These are phyloP conservation scores for Penaeus indicus DNA, from an alignment of 1,140 invertebrate genomes.

Conservation along the genomic window DNA sequence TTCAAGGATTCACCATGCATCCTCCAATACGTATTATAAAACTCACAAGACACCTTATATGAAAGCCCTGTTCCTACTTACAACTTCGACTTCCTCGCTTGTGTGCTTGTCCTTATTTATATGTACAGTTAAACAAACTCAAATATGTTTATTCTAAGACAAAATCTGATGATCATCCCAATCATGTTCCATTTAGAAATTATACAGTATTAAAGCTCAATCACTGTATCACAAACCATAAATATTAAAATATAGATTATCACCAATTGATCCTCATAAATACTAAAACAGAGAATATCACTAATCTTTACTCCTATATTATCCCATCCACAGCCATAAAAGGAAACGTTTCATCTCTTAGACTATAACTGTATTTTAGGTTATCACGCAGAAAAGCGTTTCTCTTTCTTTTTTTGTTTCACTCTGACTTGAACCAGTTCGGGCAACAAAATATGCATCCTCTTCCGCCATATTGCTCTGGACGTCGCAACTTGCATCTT, in stretches of 20 bases:
- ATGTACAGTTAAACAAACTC: slow-evolving; percentile 50
- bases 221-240: slow-evolving; percentile 63
- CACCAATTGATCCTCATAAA: slow-evolving; percentile 63
- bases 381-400: too few relatives aligned
- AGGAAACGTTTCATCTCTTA: slow-evolving; percentile 33
- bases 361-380: slow-evolving; percentile 31
- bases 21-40: slow-evolving; percentile 45
- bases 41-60: slow-evolving; percentile 59
- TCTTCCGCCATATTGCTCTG: slow-evolving; percentile 61
- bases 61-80: slow-evolving; percentile 55
- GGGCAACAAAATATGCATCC: slow-evolving; percentile 44
- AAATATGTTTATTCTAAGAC: slow-evolving; percentile 47
- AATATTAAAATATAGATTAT: slow-evolving; percentile 63
- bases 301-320: slow-evolving; percentile 30
- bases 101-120: slow-evolving; percentile 40
- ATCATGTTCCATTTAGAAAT: slow-evolving; percentile 33
- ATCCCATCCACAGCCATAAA: slow-evolving; percentile 53
- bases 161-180: slow-evolving; percentile 48
- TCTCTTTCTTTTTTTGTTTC: slow-evolving; percentile 8
- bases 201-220: slow-evolving; percentile 63
- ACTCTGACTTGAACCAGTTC: slow-evolving; percentile 37
- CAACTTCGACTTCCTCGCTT: slow-evolving; percentile 11
- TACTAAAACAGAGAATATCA: slow-evolving; percentile 54
- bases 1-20: slow-evolving; percentile 41
- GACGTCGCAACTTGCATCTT: slow-evolving; percentile 59